Evolutionary conservation across 2,797 vertebrate genomes (phyloP).

Genomic region (Paratrypauchen microcephalus): DNA sequence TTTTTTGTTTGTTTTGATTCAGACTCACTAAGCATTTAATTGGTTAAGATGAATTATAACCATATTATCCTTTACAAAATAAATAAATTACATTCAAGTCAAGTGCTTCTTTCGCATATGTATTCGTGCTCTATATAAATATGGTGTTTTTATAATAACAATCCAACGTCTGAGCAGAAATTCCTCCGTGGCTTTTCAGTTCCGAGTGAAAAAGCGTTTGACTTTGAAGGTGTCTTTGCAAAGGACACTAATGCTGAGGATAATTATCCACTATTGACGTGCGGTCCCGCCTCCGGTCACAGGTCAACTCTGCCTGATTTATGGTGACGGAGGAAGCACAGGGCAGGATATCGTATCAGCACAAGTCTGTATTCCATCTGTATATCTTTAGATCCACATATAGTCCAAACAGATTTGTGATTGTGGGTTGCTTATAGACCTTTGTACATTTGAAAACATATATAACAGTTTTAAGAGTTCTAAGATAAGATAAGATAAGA

Average conservation of each 20-base stretch:
- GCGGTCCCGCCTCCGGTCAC: slow-evolving; percentile 66
- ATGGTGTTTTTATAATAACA: not conserved
- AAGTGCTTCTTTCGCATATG: too few species aligned
- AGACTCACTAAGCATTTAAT: too few species aligned
- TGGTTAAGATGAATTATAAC: too few species aligned
- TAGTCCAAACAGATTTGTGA: not conserved
- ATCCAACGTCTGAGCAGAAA: not conserved
- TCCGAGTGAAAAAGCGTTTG: not conserved
- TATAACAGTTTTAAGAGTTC: not conserved
- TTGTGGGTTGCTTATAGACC: not conserved
- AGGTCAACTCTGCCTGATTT: slow-evolving; percentile 69
- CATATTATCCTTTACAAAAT: too few species aligned
- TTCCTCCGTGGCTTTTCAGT: not conserved
- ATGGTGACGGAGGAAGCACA: slow-evolving; percentile 40
- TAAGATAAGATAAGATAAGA: too few species aligned
- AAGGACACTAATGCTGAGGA: slow-evolving; percentile 49
- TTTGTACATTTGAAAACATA: too few species aligned
- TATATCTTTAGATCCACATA: not conserved
- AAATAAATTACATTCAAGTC: too few species aligned
- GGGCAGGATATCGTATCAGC: slow-evolving; percentile 18
- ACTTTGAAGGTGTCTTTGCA: slow-evolving; percentile 45
- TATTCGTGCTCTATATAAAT: not conserved
- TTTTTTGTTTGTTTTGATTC: too few species aligned
- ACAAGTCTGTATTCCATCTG: not conserved
- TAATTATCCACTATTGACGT: slow-evolving; percentile 73